Percentiles rank a stretch among this genome's conserved stretches.
Evolutionary conservation across 2,113 vertebrate genomes (phyloP).

Genomic region (Elgaria multicarinata): DNA sequence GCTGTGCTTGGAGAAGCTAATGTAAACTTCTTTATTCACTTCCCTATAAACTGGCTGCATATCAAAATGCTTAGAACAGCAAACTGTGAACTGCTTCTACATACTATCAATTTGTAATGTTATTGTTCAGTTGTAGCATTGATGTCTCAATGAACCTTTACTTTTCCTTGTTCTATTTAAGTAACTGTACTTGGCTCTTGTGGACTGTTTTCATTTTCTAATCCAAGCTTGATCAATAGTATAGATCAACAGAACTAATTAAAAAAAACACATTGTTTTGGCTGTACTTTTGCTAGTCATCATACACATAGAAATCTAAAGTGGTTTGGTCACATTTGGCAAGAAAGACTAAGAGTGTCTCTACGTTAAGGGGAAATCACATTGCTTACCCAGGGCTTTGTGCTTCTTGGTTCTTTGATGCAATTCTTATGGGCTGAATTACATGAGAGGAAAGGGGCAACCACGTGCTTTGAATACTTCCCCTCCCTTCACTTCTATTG

Average conservation of each 20-base stretch:
- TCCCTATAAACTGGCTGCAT: background rate
- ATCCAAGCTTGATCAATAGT: background rate
- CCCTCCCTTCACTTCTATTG: too few species aligned
- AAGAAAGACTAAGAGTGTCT: too few species aligned
- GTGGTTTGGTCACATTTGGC: background rate
- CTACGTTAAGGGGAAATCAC: too few species aligned
- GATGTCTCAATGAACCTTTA: background rate
- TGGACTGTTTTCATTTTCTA: background rate
- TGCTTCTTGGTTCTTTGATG: too few species aligned
- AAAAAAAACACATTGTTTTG: background rate
- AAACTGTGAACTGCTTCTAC: background rate
- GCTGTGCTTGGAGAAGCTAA: background rate
- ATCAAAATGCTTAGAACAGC: background rate
- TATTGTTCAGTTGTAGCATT: slow-evolving; percentile 8
- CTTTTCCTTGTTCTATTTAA: background rate
- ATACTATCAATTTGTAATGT: background rate
- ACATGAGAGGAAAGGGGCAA: too few species aligned
- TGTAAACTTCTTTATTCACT: background rate
- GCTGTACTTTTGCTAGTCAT: background rate
- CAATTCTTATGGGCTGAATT: too few species aligned
- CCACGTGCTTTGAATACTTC: too few species aligned
- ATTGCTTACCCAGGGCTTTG: too few species aligned
- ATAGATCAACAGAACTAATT: background rate
- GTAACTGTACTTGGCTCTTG: background rate
- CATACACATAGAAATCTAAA: background rate